phyloP scores from a whole-genome alignment of 2,113 vertebrate genomes.

The Melanotaenia duboulayi region DNA sequence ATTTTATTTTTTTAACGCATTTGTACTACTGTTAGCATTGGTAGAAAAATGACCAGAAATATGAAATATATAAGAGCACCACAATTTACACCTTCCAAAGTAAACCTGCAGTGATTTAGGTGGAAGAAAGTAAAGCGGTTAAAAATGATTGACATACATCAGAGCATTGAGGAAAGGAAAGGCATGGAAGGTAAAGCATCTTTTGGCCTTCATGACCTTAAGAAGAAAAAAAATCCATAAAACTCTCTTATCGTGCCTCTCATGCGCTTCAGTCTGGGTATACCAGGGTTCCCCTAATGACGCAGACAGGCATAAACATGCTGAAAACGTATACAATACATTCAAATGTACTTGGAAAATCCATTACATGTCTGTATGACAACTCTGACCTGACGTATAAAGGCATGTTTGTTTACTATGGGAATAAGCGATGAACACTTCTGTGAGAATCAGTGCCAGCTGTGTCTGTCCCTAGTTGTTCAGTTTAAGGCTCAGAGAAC shows the following conservation, averaged over 20 bases:
- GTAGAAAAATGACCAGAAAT: background rate
- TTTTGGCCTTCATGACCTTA: background rate
- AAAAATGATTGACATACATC: background rate
- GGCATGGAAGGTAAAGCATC: background rate
- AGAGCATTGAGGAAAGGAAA: background rate
- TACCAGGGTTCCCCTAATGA: conserved; percentile 28
- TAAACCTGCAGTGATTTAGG: background rate
- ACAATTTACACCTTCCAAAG: background rate
- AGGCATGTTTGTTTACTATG: conserved; percentile 18
- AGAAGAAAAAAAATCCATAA: conserved; percentile 5
- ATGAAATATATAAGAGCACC: background rate
- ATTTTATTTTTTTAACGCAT: background rate
- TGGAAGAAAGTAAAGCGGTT: background rate
- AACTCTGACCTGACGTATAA: conserved; percentile 8
- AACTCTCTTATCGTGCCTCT: conserved; percentile 8
- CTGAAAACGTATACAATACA: conserved; percentile 2
- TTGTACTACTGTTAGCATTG: background rate
- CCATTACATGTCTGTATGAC: background rate
- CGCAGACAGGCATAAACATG: conserved; percentile 31
- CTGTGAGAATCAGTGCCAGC: conserved; percentile 44
- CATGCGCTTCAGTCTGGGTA: conserved; percentile 24
- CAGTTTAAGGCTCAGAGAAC: conserved; percentile 28
- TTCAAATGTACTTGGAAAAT: conserved; percentile 2
- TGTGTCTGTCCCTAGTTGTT: conserved; percentile 46
- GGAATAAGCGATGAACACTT: conserved; percentile 12